phyloP scores from a whole-genome alignment of 1,140 invertebrate genomes.

The Dreissena polymorpha region DNA sequence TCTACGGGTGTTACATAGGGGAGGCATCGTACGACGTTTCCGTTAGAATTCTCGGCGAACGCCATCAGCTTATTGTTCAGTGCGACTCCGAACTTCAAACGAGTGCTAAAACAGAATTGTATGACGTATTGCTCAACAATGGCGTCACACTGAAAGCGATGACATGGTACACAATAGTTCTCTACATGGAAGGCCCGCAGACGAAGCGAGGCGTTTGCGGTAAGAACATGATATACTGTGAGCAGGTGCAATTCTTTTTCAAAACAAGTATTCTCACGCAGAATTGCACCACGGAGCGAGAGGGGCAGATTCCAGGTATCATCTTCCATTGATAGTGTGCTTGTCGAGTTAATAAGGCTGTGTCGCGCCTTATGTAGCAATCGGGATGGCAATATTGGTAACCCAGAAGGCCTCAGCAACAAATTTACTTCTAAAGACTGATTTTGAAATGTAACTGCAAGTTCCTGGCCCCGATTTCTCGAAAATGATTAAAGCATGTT shows the following conservation, averaged over 20 bases:
- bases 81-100: slow-evolving; percentile 5
- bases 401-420: too few species aligned
- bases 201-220: slow-evolving; percentile 43
- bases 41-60: slow-evolving; percentile 13
- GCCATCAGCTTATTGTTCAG: background rate
- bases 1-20: slow-evolving; percentile 19
- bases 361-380: too few species aligned
- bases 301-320: slow-evolving; percentile 42
- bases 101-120: slow-evolving; percentile 4
- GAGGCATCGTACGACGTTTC: slow-evolving; percentile 11
- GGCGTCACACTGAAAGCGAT: slow-evolving; percentile 3
- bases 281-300: slow-evolving; percentile 30
- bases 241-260: slow-evolving; percentile 42
- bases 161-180: slow-evolving; percentile 29
- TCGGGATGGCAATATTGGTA: too few species aligned
- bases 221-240: slow-evolving; percentile 40
- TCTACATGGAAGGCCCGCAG: slow-evolving; percentile 38
- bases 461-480: too few species aligned
- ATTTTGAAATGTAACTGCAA: too few species aligned
- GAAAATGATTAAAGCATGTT: too few species aligned
- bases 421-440: too few species aligned
- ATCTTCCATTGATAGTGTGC: slow-evolving; percentile 25
- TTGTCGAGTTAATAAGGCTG: too few species aligned
- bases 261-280: background rate
- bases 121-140: slow-evolving; percentile 21